Evolutionary conservation across 2,888 invertebrate species (phyloP).

Genomic region (Aspidiotus rigidus): DNA sequence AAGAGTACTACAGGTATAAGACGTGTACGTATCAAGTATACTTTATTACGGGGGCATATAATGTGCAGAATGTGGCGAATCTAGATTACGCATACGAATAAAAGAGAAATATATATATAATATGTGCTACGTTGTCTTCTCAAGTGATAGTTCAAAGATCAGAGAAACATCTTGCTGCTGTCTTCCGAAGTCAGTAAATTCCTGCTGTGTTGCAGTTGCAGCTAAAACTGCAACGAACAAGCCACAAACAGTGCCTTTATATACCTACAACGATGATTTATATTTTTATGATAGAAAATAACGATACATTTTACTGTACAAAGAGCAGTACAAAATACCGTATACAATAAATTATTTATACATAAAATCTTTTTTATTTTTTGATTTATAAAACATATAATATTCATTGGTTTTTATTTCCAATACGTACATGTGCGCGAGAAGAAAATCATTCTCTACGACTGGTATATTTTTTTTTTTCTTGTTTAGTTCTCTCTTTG

Average conservation of each 20-base stretch:
- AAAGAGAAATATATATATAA: too few relatives aligned
- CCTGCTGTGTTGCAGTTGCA: neutral
- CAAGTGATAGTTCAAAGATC: conserved; percentile 4
- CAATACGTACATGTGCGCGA: neutral
- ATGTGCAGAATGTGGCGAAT: too few relatives aligned
- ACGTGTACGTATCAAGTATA: too few relatives aligned
- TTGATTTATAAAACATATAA: too few relatives aligned
- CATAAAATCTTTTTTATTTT: too few relatives aligned
- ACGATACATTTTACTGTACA: neutral
- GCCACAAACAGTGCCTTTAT: neutral
- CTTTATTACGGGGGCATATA: too few relatives aligned
- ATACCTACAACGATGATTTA: conserved; percentile 4
- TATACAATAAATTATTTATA: neutral
- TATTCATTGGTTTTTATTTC: neutral
- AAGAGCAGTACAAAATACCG: neutral
- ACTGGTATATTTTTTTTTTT: neutral
- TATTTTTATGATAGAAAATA: conserved; percentile 1
- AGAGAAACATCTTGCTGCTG: neutral
- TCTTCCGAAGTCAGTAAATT: neutral
- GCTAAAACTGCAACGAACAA: neutral
- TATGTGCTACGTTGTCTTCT: neutral
- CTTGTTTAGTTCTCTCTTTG: neutral
- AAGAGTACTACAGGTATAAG: too few relatives aligned
- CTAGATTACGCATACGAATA: too few relatives aligned
- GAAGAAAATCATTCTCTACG: neutral